Percentiles rank a stretch among this genome's conserved stretches.
phyloP scores from a whole-genome alignment of 2,113 vertebrate species.

The Tonatia bakeri region DNA sequence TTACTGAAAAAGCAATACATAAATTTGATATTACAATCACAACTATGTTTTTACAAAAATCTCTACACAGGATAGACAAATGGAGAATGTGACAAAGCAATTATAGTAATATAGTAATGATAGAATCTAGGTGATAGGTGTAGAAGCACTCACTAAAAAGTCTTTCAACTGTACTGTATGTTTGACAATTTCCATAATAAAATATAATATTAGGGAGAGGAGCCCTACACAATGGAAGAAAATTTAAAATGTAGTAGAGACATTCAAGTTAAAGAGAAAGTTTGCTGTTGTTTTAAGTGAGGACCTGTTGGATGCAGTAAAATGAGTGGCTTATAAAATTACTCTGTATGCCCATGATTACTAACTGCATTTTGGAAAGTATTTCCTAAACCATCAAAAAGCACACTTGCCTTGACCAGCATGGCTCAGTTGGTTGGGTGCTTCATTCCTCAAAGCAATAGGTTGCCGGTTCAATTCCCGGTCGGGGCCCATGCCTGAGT shows the following conservation, averaged over 20 bases:
- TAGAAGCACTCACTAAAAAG: neutral
- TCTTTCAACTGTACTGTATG: neutral
- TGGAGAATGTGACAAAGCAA: neutral
- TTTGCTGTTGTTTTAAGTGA: neutral
- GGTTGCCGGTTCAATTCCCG: too few relatives aligned
- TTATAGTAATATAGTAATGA: neutral
- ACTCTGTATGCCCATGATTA: neutral
- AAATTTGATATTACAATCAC: neutral
- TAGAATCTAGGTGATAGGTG: neutral
- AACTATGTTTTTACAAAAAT: neutral
- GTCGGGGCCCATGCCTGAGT: too few relatives aligned
- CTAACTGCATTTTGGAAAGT: neutral
- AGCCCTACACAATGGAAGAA: neutral
- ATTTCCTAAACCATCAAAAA: neutral
- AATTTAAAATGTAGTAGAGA: neutral
- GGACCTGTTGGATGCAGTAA: neutral
- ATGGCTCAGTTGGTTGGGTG: too few relatives aligned
- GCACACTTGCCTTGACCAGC: neutral
- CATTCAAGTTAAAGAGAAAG: neutral
- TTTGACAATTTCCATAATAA: neutral
- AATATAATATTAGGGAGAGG: neutral
- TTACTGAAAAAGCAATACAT: neutral
- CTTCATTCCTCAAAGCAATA: too few relatives aligned
- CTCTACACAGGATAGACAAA: neutral
- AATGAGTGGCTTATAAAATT: neutral